Conservation (phyloP, 2,113 vertebrate species). For the Pogonocichla stellata region DNA sequence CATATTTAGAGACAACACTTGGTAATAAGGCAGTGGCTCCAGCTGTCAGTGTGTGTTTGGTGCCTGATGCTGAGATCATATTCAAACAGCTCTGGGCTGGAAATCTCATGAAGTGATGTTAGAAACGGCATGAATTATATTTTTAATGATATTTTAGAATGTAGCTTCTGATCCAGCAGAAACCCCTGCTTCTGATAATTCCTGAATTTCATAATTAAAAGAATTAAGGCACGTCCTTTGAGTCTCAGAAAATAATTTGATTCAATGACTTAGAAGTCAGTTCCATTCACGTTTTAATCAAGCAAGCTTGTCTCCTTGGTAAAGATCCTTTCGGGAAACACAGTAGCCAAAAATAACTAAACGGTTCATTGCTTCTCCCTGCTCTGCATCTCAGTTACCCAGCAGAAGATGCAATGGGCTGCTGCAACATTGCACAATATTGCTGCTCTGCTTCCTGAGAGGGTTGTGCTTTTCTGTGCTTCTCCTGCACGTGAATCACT, state of each 20-base stretch:
- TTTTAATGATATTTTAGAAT: slow-evolving; percentile 1
- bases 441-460: not conserved
- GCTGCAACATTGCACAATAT: not conserved
- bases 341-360: not conserved
- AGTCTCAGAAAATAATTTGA: slow-evolving; percentile 28
- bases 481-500: not conserved
- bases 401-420: not conserved
- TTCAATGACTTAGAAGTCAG: slow-evolving; percentile 18
- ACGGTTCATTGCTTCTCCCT: not conserved
- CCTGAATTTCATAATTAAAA: not conserved
- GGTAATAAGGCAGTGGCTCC: not conserved
- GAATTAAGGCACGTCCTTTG: slow-evolving; percentile 36
- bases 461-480: not conserved
- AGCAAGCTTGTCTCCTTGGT: not conserved
- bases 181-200: not conserved
- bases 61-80: not conserved
- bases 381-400: not conserved
- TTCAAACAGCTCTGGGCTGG: not conserved
- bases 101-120: not conserved
- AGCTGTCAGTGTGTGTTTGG: not conserved
- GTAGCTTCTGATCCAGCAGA: not conserved
- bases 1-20: not conserved
- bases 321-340: slow-evolving; percentile 4
- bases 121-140: not conserved
- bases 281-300: slow-evolving; percentile 23